Evolutionary conservation across 2,113 vertebrate genomes (phyloP), one percentile per base, ranked within the genome.

Genomic region (Geococcyx californianus): DNA sequence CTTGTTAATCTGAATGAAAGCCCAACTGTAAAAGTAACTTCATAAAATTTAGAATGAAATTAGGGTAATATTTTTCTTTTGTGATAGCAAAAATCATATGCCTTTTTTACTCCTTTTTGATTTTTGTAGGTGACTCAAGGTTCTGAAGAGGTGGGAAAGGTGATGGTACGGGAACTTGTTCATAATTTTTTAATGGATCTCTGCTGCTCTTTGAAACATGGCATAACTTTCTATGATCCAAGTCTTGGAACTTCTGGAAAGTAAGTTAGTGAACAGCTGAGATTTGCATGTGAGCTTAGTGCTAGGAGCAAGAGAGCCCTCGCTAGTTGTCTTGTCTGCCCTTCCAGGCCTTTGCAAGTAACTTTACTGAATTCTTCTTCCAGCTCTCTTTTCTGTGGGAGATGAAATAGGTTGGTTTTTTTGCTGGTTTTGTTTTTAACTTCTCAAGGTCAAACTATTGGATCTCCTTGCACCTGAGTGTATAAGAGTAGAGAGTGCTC

Each of bases 121-220:
- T 82, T 60, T 69, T 68, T 79, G 1, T 67, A 98, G 98, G 83
- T 77, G 83, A 62, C 18, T 45, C 93, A 93, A 36, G 94, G 96
- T 89, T 86, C 98, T 4, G 96, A 97, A 78, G 98, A 98, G 15
- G 95, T 93, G 7, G 99, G 98, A 66, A 97, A 95, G 47, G n/a
- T 84, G n/a, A 84, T 98, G 75, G 98, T 99, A 33, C 95, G 99
- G 51, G 98, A 99, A 40, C 97, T 99, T 25, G 98, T 98, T 31
- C 99, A 99, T 93, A 95, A 91, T 59, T 99, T 99, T 95, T 98
- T 99, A 16, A 92, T 98, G 82, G 99, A 99, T 31, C 95, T 99
- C 21, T 99, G 99, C 89, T 99, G 99, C 95, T 99, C 99, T 28
- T 97, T 99, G 60, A 99, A 99, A 93, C 98, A 99, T 23, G 99